phyloP scores from a whole-genome alignment of 2,797 vertebrate species.

The Hypotaenidia okinawae region DNA sequence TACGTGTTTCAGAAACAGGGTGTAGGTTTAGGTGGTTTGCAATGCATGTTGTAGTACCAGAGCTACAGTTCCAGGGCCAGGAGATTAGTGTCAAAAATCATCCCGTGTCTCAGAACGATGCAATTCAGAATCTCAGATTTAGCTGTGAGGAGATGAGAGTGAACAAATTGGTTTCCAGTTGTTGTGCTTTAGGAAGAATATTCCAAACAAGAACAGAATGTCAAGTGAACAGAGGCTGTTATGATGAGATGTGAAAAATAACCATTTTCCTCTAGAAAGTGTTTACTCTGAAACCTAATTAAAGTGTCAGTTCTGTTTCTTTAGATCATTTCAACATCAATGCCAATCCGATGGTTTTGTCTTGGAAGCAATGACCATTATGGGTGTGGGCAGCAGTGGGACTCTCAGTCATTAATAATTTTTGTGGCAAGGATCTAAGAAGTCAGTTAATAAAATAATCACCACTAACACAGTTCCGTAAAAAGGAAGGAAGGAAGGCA shows the following conservation, averaged over 20 bases:
- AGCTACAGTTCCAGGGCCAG: not conserved
- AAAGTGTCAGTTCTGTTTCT: conserved; percentile 33
- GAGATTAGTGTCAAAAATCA: conserved; percentile 1
- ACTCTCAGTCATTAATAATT: not conserved
- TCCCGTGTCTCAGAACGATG: not conserved
- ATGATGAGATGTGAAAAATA: conserved; percentile 34
- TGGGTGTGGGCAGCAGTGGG: not conserved
- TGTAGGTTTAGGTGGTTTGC: not conserved
- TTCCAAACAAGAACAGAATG: conserved; percentile 29
- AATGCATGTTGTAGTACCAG: not conserved
- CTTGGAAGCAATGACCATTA: not conserved
- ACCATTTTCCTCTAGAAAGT: conserved; percentile 10
- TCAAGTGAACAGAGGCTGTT: conserved; percentile 14
- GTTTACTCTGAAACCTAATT: conserved; percentile 48
- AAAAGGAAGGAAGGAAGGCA: not conserved
- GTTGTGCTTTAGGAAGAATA: not conserved
- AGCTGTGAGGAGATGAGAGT: not conserved
- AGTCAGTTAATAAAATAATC: not conserved
- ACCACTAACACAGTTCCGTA: not conserved
- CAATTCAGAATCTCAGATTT: not conserved
- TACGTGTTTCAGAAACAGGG: not conserved
- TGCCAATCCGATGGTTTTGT: not conserved
- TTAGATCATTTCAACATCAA: not conserved
- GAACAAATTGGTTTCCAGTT: conserved; percentile 6
- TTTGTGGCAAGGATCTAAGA: not conserved